phyloP scores from a whole-genome alignment of 2,113 vertebrate species.

The Datnioides undecimradiatus region DNA sequence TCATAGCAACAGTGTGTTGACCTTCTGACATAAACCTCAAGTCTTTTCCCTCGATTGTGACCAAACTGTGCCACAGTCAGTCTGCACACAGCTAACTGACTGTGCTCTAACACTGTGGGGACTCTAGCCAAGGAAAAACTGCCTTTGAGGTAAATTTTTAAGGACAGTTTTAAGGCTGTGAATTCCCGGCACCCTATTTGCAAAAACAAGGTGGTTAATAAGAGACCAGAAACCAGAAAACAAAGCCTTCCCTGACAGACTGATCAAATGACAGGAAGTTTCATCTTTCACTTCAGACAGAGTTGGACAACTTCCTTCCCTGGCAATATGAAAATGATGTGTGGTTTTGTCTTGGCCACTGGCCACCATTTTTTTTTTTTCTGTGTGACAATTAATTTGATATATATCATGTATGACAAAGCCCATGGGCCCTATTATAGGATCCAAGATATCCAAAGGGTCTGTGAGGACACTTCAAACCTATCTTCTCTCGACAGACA shows the following conservation, averaged over 20 bases:
- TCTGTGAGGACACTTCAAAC: conserved; percentile 53
- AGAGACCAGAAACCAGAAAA: conserved; percentile 3
- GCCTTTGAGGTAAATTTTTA: conserved; percentile 33
- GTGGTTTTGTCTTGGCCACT: conserved; percentile 34
- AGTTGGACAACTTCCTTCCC: conserved; percentile 8
- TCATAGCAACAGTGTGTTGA: background rate
- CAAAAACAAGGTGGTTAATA: conserved; percentile 14
- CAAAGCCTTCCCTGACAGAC: background rate
- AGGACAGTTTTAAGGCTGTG: conserved; percentile 49
- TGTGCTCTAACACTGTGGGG: conserved; percentile 22
- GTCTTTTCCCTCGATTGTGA: background rate
- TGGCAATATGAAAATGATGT: conserved; percentile 34
- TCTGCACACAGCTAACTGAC: background rate
- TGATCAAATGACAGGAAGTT: conserved; percentile 22
- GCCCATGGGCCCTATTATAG: conserved; percentile 67
- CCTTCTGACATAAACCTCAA: background rate
- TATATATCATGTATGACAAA: conserved; percentile 72
- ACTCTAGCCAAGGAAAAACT: conserved; percentile 43
- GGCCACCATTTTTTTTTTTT: conserved; percentile 33
- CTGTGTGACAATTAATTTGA: conserved; percentile 71
- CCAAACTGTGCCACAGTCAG: background rate
- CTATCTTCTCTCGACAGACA: conserved; percentile 46
- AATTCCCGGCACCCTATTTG: conserved; percentile 17
- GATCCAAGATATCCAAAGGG: conserved; percentile 48
- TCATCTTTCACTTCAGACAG: conserved; percentile 13